Base-by-base conservation (phyloP, 1,140 invertebrate genomes). In the Caenorhabditis latens region DNA sequence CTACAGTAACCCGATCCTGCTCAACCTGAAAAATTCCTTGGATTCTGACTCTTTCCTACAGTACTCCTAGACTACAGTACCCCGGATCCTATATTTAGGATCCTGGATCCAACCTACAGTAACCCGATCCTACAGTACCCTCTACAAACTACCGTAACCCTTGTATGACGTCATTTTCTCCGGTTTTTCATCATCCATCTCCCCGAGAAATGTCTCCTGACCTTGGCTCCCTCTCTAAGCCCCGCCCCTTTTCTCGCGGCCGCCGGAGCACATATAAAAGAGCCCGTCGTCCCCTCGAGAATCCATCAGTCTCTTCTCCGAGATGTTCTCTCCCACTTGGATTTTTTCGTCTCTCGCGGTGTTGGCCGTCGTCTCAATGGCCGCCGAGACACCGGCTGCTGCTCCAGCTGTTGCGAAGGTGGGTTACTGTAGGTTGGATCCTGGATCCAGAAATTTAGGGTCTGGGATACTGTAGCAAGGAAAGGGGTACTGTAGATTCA, bases 311-410 rank as follows among this genome's bases (percentile, higher is more conserved):
- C 71, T 11, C 16, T n/a, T 14, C 9, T 32, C 14, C 9, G n/a
- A 6, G 24, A 79, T 79, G 71, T 50, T 79, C 46, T 79, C 71
- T 11, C 11, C 71, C 71, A 79, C 71, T 19, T 79, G 71, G 71
- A 79, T 79, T 14, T 6, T 79, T 13, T n/a, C 46, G 40, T 53
- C 71, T 50, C 21, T 79, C 4, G 71, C 71, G 24, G 21, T 79
- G 32, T 79, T 19, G 21, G 71, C 71, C 43, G 71, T 46, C 46
- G 13, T 14, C 71, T 14, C 71, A 11, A 13, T 50, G 19, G 19
- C n/a, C n/a, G 11, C n/a, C 5, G 71, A 79, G 21, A 19, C 21
- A 9, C 8, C 61, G 19, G 24, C 61, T 32, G 61, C 61, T 32
- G 61, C 61, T 63, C 16, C 4, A 16, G 67, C 42, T 8, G 43